These are phyloP conservation scores for Uria aalge DNA, from an alignment of 2,113 vertebrate species.

Conservation along the genomic window DNA sequence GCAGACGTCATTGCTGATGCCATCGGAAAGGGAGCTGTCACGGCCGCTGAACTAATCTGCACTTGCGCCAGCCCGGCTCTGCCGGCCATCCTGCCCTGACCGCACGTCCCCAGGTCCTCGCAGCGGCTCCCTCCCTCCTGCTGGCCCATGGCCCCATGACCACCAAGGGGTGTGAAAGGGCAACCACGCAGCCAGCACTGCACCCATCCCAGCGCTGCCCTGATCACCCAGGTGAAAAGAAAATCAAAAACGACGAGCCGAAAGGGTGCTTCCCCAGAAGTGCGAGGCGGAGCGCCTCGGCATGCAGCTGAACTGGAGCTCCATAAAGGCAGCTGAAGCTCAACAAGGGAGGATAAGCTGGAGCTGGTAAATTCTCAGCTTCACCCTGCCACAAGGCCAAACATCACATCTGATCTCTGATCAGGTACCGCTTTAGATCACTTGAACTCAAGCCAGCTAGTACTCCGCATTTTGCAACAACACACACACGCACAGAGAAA, in stretches of 20 bases:
- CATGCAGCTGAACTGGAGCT: neutral
- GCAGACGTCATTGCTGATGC: rapidly evolving
- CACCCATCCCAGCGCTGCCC: neutral
- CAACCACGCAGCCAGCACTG: rapidly evolving
- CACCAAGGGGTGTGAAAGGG: neutral
- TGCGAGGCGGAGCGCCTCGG: rapidly evolving
- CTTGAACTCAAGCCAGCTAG: neutral
- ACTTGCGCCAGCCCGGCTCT: neutral
- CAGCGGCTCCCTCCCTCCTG: neutral
- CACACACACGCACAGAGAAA: no score
- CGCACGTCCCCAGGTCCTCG: rapidly evolving
- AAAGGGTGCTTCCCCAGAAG: neutral
- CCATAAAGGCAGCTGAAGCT: neutral
- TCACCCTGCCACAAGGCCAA: neutral
- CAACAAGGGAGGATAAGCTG: neutral
- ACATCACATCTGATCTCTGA: neutral
- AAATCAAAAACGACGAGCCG: neutral
- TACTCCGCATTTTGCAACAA: neutral
- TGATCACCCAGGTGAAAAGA: neutral
- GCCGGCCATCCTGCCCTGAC: neutral
- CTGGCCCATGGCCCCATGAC: rapidly evolving
- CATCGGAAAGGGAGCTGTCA: neutral
- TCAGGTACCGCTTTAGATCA: neutral
- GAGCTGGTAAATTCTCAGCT: neutral
- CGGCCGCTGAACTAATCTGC: rapidly evolving